Evolutionary conservation across 2,113 vertebrate genomes (phyloP), one percentile per base, ranked within the genome.

Genomic region (Sitta europaea): DNA sequence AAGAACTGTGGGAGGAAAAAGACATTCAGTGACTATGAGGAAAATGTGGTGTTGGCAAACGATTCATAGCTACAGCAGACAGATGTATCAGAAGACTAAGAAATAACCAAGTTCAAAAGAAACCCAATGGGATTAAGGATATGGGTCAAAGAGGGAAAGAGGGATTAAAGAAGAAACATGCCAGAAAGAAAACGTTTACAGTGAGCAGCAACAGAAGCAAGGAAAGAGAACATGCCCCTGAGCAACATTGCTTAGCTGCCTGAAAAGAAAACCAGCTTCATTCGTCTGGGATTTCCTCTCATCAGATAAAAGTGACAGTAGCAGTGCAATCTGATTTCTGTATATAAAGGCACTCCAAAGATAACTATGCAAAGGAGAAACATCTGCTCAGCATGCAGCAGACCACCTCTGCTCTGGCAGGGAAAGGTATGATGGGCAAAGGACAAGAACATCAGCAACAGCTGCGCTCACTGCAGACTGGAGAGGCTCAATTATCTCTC

Each of bases 261-360:
- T 97, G 97, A 87, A 97, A 97, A 97, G 97, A 97, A 97, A 97
- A 97, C 97, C 97, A 97, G 97, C 93, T 96, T 97, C 96, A 97
- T 97, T 96, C 97, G 92, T 96, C 97, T 97, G 97, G 96, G 97
- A 97, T 97, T 97, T 97, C 97, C 97, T 97, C 92, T 97, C 97
- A 96, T 97, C 96, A 95, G 96, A 97, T 97, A 97, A 97, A 97
- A 97, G 96, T 97, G 97, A 97, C 96, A 97, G 97, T 97, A 97
- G 95, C 97, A 88, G 96, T 89, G 94, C 97, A 97, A 96, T 97
- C 97, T 97, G 97, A 97, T 97, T 97, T 97, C 94, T 96, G 96
- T 94, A 77, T 93, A 96, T 95, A 97, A 96, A 95, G 92, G 95
- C 97, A 97, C 95, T 97, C 96, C 63, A 81, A 95, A 96, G 94